Conservation (phyloP, 2,797 vertebrate species). For the Hirundo rustica region DNA sequence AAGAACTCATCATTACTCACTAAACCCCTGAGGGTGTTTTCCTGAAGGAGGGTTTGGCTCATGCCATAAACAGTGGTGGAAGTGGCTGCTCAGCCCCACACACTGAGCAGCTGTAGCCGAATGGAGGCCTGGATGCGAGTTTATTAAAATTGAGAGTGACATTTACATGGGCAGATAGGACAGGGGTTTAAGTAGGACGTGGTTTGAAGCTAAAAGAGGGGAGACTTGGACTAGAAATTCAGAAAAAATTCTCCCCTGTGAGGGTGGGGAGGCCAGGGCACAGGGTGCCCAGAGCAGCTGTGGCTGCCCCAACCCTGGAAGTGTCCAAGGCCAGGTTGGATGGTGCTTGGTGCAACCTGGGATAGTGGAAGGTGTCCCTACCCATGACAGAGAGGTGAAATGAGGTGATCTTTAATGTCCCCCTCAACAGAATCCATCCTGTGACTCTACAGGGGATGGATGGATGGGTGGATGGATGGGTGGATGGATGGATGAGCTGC, state of each 20-base stretch:
- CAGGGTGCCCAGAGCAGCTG: neutral
- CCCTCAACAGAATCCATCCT: neutral
- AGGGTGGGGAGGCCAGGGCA: neutral
- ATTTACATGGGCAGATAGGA: neutral
- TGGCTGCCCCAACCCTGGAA: neutral
- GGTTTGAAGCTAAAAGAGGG: neutral
- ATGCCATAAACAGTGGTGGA: neutral
- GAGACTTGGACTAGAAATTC: neutral
- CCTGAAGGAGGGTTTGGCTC: neutral
- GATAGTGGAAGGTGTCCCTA: neutral
- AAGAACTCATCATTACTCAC: neutral
- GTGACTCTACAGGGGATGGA: neutral
- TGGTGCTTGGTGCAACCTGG: rapidly evolving
- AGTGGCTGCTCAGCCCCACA: neutral
- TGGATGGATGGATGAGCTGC: neutral
- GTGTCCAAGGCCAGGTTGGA: neutral
- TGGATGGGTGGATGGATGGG: neutral
- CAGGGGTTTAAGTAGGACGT: neutral
- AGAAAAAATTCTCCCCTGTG: neutral
- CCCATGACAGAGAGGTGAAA: neutral
- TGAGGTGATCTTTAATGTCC: neutral
- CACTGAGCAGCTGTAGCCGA: rapidly evolving
- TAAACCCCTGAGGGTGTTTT: neutral
- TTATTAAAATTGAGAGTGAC: neutral
- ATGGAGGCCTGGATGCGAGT: neutral